These are phyloP conservation scores for Todiramphus chloris DNA, from an alignment of 2,113 vertebrate genomes.

Conservation along the genomic window DNA sequence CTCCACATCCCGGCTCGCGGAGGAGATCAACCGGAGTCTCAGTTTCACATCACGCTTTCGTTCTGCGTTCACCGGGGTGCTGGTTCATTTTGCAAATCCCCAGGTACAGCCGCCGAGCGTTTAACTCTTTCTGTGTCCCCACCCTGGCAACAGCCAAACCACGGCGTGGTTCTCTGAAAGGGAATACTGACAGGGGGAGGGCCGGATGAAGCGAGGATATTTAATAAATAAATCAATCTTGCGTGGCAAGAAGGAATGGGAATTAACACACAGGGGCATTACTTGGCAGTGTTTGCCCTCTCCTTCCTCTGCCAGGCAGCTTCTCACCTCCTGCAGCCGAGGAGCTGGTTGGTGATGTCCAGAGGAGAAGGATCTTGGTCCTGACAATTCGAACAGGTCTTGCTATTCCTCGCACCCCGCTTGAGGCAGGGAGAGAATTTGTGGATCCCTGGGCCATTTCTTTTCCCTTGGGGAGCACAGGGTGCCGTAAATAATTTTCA, in stretches of 20 bases:
- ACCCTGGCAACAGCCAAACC: background rate
- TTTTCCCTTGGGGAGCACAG: background rate
- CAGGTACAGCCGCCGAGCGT: background rate
- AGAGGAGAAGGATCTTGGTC: background rate
- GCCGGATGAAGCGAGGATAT: background rate
- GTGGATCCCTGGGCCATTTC: background rate
- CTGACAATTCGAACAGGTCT: fast-evolving
- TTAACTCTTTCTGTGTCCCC: background rate
- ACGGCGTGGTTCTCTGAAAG: fast-evolving
- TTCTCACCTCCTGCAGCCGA: background rate
- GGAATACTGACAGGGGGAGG: background rate
- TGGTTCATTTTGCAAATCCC: background rate
- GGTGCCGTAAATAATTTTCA: background rate
- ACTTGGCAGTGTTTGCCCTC: background rate
- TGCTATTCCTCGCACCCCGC: fast-evolving
- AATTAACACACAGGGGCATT: background rate
- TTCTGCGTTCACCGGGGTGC: background rate
- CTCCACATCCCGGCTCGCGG: background rate
- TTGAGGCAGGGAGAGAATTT: background rate
- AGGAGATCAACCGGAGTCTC: background rate
- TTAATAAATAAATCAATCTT: background rate
- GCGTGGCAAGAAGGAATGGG: background rate
- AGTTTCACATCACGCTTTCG: background rate
- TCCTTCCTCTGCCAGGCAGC: background rate
- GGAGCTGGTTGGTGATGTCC: background rate